Evolutionary conservation across 2,797 vertebrate genomes (phyloP).

Genomic region (Graptemys geographica): DNA sequence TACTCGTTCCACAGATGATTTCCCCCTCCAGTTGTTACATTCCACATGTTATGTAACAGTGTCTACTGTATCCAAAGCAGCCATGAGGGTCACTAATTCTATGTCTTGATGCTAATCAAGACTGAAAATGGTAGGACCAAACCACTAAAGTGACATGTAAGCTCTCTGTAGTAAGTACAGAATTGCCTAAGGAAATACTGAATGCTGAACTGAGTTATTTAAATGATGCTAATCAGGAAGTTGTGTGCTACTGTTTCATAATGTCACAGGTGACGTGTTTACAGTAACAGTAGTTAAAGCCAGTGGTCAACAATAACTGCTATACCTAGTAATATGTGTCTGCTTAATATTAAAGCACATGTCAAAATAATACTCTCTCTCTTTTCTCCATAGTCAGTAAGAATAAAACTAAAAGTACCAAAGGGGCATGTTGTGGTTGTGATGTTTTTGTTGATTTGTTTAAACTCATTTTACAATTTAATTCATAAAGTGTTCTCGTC

Average conservation of each 20-base stretch:
- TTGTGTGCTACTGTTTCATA: accelerated
- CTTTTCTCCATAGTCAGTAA: neutral
- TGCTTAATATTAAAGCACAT: accelerated
- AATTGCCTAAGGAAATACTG: neutral
- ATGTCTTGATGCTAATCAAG: accelerated
- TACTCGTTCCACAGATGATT: neutral
- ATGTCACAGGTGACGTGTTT: neutral
- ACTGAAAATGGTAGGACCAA: neutral
- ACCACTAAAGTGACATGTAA: accelerated
- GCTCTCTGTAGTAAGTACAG: neutral
- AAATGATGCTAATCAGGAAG: accelerated
- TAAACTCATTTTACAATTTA: neutral
- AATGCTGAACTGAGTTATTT: neutral
- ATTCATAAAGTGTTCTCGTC: neutral
- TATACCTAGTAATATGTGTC: neutral
- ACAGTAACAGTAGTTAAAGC: neutral
- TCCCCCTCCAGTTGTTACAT: neutral
- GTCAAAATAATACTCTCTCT: neutral
- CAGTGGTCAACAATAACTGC: accelerated
- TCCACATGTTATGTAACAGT: accelerated
- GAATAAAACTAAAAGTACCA: neutral
- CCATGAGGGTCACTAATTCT: accelerated
- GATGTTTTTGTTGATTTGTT: accelerated
- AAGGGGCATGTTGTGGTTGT: neutral
- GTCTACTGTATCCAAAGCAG: accelerated